Evolutionary conservation across 2,888 invertebrate species (phyloP), one percentile per base, ranked within the genome.

Genomic region (Ichneumon xanthorius): DNA sequence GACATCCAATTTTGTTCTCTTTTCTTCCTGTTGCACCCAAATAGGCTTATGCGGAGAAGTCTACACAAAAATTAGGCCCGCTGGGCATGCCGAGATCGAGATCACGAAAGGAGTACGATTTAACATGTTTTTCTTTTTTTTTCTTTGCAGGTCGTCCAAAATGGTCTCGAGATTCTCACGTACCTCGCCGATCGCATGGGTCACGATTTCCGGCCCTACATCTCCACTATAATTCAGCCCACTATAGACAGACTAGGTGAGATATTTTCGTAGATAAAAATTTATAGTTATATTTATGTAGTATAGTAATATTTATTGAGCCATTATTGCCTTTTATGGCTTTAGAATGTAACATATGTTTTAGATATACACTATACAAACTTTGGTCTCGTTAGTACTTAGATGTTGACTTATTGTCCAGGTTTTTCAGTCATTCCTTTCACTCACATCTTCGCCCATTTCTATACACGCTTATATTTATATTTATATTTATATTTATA

Each of bases 131-230:
- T 65, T 7, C 4, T 75, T 14, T 68, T 37, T 80, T 80, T 63
- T 48, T 45, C 22, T 19, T 85, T 82, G 1, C 79, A 98, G 98
- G 98, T 99, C 81, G 98, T 98, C 71, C 97, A 98, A 94, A 98
- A 98, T 95, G 99, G 98, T 0, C 94, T 99, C 90, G 99, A 99
- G 92, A 96, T 98, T 89, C 95, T 99, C 92, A 96, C 97, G 75
- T 97, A 97, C 92, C 95, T 99, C 83, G 97, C 98, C 67, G 97
- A 98, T 93, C 95, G 98, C 71, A 96, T 99, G 96, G 98, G 97
- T 40, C 96, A 96, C 48, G 98, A 98, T 92, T 99, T 99, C 94
- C 96, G 97, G 88, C 97, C 97, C 50, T 98, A 97, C 94, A 96
- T 98, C 88, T 97, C 97, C 76, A 97, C 97, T 37, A 97, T 97